Evolutionary conservation across 1,140 invertebrate genomes (phyloP).

Genomic region (Ooceraea biroi): DNA sequence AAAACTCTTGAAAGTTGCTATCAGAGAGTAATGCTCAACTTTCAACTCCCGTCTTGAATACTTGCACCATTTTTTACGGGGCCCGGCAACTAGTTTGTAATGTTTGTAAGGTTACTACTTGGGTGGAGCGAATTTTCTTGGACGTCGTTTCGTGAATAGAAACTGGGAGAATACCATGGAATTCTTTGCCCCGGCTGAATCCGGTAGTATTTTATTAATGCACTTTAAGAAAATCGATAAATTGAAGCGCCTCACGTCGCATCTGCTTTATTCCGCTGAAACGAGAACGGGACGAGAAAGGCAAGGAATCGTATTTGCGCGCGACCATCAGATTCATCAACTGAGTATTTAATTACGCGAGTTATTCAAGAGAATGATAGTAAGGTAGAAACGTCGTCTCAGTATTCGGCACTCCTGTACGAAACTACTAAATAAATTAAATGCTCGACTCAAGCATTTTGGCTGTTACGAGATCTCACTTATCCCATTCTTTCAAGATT

Average conservation of each 20-base stretch:
- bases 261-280: background rate
- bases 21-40: conserved; percentile 31
- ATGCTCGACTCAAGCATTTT: background rate
- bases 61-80: conserved; percentile 46
- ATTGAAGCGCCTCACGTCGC: background rate
- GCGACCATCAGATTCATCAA: background rate
- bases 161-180: conserved; percentile 37
- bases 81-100: conserved; percentile 32
- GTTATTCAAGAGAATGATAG: background rate
- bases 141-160: conserved; percentile 36
- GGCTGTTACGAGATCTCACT: background rate
- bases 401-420: no score
- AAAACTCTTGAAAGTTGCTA: conserved; percentile 30
- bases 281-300: background rate
- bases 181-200: background rate
- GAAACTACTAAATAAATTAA: no score
- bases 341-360: conserved; percentile 23
- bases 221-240: conserved; percentile 42
- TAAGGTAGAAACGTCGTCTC: background rate
- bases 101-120: conserved; percentile 42
- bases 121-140: conserved; percentile 35
- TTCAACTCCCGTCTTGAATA: conserved; percentile 32
- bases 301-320: background rate
- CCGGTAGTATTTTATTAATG: conserved; percentile 34
- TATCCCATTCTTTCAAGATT: background rate